Evolutionary conservation across 2,113 vertebrate genomes (phyloP), one percentile per base, ranked within the genome.

Genomic region (Limanda limanda): DNA sequence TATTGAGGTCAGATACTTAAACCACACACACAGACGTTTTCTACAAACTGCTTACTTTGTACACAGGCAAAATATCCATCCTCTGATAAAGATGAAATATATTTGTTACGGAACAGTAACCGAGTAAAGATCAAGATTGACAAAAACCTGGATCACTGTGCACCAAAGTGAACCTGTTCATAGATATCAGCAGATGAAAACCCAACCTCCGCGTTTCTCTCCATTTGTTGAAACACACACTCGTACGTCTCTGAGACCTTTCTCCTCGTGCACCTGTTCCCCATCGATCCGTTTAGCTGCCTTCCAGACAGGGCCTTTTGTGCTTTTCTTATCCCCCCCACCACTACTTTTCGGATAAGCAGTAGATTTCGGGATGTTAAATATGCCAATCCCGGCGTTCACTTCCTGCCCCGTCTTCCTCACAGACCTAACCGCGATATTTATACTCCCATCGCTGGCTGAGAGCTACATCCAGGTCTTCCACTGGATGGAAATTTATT

Each of bases 231-330:
- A 37, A 70, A 68, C 2, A 0, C 2, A n/a, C 2, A 0, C 18
- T 35, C 45, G 40, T 56, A n/a, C 42, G n/a, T 68, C n/a, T 70
- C 20, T 27, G 54, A 69, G 67, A 56, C 21, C 67, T 58, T 63
- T 77, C 24, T 74, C 52, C 63, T 63, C 20, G 3, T 73, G 62
- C 90, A 89, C 79, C 82, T 89, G 83, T 84, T 88, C 58, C 18
- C 35, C 76, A 82, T 86, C 37, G 20, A 85, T 88, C 71, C 48
- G 63, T 72, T 15, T 52, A 45, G 56, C 66, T 74, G 69, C 64
- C 62, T 84, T 86, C 68, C 73, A 87, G 70, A 75, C 71, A 76
- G 52, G 74, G 68, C 79, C 74, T 77, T 69, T 68, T n/a, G 83
- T 62, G 65, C 74, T 72, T 78, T 75, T 40, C 25, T 61, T 64